Base-by-base conservation (phyloP, 2,797 vertebrate species). In the Melanotaenia pygmaea region DNA sequence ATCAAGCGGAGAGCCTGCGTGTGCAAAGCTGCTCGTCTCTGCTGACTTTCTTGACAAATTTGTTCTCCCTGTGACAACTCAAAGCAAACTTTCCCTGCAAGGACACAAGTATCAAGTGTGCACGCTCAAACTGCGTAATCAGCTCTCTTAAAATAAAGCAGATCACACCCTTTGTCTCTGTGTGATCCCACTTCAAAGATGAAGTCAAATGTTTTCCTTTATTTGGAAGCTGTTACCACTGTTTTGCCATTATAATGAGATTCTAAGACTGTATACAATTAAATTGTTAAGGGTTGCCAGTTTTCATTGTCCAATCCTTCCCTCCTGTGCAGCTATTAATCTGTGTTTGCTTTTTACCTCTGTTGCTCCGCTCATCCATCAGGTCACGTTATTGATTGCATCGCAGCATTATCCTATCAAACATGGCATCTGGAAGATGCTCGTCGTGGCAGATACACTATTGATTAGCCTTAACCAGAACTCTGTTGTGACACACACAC, bases 371-470 rank as follows among this genome's bases (percentile, higher is more conserved):
- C 87, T 89, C 90, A 82, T 92, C 90, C 89, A 77, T 93, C 93
- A 92, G 84, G 76, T 85, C 51, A 53, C 70, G 59, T 64, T 72
- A 94, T 94, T 64, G 92, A 94, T 94, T 77, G 56, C 77, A 74
- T 83, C 1, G 51, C 86, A 79, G 92, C 86, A 93, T 95, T 94
- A 93, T 93, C 90, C 82, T 90, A 88, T 93, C 92, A 92, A 92
- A 88, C 91, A 88, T 78, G 86, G 72, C 87, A 86, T 93, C 88
- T 83, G 76, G 86, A 88, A 88, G 84, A 88, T 79, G 71, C 88
- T 83, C 91, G 91, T 92, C 89, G 75, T 67, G 86, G 87, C 89
- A 74, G 76, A 91, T 90, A 86, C 84, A 74, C 86, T 92, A 94
- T 94, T 86, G 93, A 94, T 94, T 91, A 88, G 82, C 83, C 91